Conservation (phyloP, 2,797 vertebrate species). For the Chelon auratus region DNA sequence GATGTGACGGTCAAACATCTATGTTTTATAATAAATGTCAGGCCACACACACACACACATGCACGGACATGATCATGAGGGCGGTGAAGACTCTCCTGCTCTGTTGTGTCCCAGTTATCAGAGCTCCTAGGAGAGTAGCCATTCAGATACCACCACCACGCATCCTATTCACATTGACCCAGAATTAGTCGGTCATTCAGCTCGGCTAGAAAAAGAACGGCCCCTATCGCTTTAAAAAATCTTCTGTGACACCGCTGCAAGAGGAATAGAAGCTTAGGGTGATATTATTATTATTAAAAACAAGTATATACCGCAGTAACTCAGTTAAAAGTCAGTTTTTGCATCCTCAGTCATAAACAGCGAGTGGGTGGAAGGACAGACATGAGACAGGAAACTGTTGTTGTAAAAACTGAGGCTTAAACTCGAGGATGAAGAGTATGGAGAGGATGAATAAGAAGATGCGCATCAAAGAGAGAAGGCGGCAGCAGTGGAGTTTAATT, state of each 20-base stretch:
- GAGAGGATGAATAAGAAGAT: slow-evolving; percentile 10
- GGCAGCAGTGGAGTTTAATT: slow-evolving; percentile 40
- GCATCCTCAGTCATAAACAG: neutral
- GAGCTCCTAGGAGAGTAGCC: slow-evolving; percentile 51
- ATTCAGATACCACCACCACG: slow-evolving; percentile 56
- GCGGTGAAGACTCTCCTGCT: slow-evolving; percentile 45
- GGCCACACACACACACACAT: neutral
- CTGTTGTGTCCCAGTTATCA: slow-evolving; percentile 71
- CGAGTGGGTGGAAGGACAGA: neutral
- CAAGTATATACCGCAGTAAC: neutral
- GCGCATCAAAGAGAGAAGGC: slow-evolving; percentile 37
- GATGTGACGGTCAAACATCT: slow-evolving; percentile 1
- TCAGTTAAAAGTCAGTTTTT: neutral
- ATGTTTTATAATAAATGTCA: slow-evolving; percentile 22
- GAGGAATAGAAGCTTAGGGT: neutral
- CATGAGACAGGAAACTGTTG: neutral
- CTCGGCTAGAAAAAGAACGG: slow-evolving; percentile 56
- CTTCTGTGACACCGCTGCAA: slow-evolving; percentile 1
- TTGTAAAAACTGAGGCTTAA: slow-evolving; percentile 6
- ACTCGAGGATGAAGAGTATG: neutral
- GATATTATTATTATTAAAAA: neutral
- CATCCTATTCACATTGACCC: slow-evolving; percentile 77
- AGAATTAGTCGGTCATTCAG: slow-evolving; percentile 73
- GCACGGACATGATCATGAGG: neutral
- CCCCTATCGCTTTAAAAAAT: slow-evolving; percentile 19